Base-by-base conservation (phyloP, 2,888 invertebrate species). In the Stramonita haemastoma region DNA sequence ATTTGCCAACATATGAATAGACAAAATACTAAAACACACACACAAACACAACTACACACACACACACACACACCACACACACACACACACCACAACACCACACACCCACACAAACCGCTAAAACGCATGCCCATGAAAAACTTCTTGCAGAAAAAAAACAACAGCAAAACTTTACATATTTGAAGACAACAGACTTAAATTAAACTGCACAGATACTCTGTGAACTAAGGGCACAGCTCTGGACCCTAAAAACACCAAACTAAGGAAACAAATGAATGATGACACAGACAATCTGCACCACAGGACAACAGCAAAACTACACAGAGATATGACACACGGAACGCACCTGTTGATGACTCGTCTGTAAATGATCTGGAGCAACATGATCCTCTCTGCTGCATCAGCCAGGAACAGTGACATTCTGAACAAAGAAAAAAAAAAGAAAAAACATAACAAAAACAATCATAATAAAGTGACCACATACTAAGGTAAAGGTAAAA, bases 361-460 rank as follows among this genome's bases (percentile, higher is more conserved):
- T 92, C 98, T 97, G 96, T 99, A 98, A 90, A 99, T 98, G 93
- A 98, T 98, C 92, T 98, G 98, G 91, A 99, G 96, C 88, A 99
- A 97, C 94, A 99, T 99, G 92, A 99, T 99, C 93, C 99, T 97
- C 96, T 99, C 98, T 0, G 99, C 99, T 94, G 99, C 99, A 95
- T 99, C 99, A 4, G 98, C 97, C 92, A 99, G 96, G 96, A 99
- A 99, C 95, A 99, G 99, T 57, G 98, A 98, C 96, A 99, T 97
- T 95, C 95, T 96, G 93, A 32, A 93, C 90, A 91, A 46, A 73
- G 73, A 87, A 57, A 57, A 5, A 60, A 26, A 32, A 26, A 89
- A 26, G 29, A 60, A 57, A 87, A 34, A 17, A 66, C 66, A 66
- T 66, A 1, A 17, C 26, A 26, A 66, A 26, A n/a, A 66, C 5